phyloP scores from a whole-genome alignment of 2,888 invertebrate genomes.

The Ichneumon xanthorius region DNA sequence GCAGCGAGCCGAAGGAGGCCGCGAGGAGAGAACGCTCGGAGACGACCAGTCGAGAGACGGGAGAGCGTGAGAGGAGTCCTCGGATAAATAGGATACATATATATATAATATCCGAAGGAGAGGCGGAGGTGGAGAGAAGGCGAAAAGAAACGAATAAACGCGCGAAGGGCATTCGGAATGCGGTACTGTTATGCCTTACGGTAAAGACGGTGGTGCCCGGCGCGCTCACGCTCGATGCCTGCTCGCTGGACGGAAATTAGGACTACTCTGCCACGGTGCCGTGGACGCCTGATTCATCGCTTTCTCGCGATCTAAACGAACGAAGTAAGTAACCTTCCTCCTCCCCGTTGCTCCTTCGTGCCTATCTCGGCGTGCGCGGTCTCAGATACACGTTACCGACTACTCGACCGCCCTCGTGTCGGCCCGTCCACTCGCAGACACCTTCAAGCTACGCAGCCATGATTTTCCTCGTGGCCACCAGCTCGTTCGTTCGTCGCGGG shows the following conservation, averaged over 20 bases:
- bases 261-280: constrained; percentile 79
- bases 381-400: constrained; percentile 17
- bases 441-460: constrained; percentile 4
- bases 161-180: constrained; percentile 83
- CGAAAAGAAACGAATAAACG: constrained; percentile 79
- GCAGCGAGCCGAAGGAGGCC: constrained; percentile 60
- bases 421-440: constrained; percentile 10
- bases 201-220: constrained; percentile 77
- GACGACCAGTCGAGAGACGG: constrained; percentile 49
- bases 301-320: constrained; percentile 69
- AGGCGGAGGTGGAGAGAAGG: constrained; percentile 65
- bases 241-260: constrained; percentile 81
- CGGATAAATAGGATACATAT: constrained; percentile 8
- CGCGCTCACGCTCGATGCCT: constrained; percentile 49
- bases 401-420: constrained; percentile 10
- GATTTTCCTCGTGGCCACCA: constrained; percentile 37
- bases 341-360: constrained; percentile 33
- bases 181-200: constrained; percentile 84
- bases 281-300: constrained; percentile 75
- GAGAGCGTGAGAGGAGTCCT: constrained; percentile 35
- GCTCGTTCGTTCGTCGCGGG: constrained; percentile 30
- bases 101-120: constrained; percentile 65
- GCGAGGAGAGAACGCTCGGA: constrained; percentile 54
- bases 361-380: constrained; percentile 16
- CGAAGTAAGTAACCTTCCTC: constrained; percentile 26